A percentile compares a stretch with the other conserved stretches of the same genome.
These are phyloP conservation scores for Andrena bucephala DNA, from an alignment of 2,888 invertebrate species.

Conservation along the genomic window DNA sequence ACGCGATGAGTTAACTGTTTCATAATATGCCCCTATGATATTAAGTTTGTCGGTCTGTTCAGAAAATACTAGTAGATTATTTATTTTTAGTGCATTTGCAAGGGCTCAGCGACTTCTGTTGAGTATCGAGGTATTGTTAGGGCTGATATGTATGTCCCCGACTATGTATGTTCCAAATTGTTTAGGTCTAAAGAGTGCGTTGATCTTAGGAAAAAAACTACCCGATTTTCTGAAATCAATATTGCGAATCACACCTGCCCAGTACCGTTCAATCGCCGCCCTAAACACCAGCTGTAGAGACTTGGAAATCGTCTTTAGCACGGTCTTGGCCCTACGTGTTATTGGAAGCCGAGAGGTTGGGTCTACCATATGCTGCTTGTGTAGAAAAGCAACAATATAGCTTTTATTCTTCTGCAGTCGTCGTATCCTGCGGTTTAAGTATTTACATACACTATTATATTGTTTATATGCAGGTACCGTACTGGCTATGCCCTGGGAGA, in stretches of 20 bases:
- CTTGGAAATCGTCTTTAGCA: background rate
- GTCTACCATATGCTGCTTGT: background rate
- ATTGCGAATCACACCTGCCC: background rate
- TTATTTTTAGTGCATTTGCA: background rate
- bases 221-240: background rate
- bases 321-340: background rate
- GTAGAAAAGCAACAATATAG: background rate
- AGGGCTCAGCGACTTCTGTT: background rate
- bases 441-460: background rate
- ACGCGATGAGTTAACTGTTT: background rate
- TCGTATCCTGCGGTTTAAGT: background rate
- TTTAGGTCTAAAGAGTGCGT: background rate
- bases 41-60: background rate
- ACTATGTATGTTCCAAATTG: background rate
- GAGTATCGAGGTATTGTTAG: background rate
- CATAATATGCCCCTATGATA: background rate
- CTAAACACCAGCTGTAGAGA: background rate
- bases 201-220: constrained; percentile 1
- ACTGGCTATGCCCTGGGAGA: background rate
- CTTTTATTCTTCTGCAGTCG: background rate
- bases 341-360: background rate
- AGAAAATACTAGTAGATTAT: background rate
- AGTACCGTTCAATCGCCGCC: background rate
- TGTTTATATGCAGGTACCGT: background rate
- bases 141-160: background rate